Conservation (phyloP, 2,113 vertebrate genomes). For the Rhinopomastus cyanomelas region DNA sequence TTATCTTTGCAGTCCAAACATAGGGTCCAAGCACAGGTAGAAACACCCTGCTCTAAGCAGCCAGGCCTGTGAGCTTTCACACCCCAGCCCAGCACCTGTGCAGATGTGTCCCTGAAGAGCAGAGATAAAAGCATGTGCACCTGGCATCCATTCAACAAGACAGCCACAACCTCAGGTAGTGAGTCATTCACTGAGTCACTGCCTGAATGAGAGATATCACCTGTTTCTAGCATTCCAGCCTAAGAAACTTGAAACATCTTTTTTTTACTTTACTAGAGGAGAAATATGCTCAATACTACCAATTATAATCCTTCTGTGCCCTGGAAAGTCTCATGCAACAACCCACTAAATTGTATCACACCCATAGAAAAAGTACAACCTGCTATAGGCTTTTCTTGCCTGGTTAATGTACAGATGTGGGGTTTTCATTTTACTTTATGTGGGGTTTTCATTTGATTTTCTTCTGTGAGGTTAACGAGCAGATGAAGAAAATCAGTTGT, state of each 20-base stretch:
- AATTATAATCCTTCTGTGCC: not conserved
- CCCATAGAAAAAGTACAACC: not conserved
- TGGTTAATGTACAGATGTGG: not conserved
- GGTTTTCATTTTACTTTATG: too few species aligned
- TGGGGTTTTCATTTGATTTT: not conserved
- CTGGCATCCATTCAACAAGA: not conserved
- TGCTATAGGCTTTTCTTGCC: not conserved
- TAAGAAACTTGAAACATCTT: not conserved
- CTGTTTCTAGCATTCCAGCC: not conserved
- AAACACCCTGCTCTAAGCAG: not conserved
- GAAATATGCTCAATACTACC: not conserved
- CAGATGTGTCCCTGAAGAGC: accelerated
- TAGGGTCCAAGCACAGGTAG: not conserved
- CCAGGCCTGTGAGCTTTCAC: not conserved
- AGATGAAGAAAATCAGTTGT: not conserved
- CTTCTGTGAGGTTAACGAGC: not conserved
- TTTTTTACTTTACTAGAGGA: not conserved
- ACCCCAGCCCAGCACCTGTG: not conserved
- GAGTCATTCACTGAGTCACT: not conserved
- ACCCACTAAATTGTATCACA: not conserved
- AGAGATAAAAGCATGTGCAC: not conserved
- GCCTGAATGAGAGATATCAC: not conserved
- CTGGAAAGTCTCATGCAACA: not conserved
- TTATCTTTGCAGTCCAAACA: not conserved
- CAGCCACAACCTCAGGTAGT: not conserved